Evolutionary conservation across 2,888 invertebrate genomes (phyloP).

Genomic region (Ichneumoninae sp.): DNA sequence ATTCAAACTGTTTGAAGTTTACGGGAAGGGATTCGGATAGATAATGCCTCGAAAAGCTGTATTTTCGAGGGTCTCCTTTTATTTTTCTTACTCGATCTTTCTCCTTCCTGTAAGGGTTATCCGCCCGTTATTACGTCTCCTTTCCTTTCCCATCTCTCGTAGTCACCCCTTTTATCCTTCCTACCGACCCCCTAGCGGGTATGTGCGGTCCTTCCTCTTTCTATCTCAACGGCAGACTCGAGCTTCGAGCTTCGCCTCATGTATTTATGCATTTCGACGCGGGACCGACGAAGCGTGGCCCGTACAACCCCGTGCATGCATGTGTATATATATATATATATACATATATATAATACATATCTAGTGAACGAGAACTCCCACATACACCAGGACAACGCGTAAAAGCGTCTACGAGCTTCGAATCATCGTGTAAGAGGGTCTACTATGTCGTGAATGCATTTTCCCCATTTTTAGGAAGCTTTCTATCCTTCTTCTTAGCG

Average conservation of each 20-base stretch:
- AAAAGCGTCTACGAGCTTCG: conserved; percentile 62
- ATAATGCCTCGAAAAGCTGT: conserved; percentile 72
- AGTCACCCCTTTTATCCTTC: conserved; percentile 42
- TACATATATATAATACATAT: conserved; percentile 28
- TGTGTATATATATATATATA: conserved; percentile 25
- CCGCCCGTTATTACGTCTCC: conserved; percentile 79
- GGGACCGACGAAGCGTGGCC: conserved; percentile 53
- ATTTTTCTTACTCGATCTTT: conserved; percentile 36
- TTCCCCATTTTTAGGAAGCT: conserved; percentile 43
- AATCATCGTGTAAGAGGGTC: conserved; percentile 61
- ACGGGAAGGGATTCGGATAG: background rate
- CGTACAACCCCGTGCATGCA: conserved; percentile 43
- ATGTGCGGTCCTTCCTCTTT: conserved; percentile 43
- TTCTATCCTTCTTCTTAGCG: conserved; percentile 10
- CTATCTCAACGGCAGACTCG: conserved; percentile 35
- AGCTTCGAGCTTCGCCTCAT: conserved; percentile 77
- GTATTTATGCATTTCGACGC: conserved; percentile 82
- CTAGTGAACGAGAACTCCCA: conserved; percentile 36
- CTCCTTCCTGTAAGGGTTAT: conserved; percentile 67
- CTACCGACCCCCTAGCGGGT: conserved; percentile 29
- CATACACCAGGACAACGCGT: conserved; percentile 54
- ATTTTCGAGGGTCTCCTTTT: conserved; percentile 73
- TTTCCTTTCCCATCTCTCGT: conserved; percentile 69
- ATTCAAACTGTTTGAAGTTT: background rate
- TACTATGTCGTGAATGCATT: conserved; percentile 60